Base-by-base conservation (phyloP, 2,113 vertebrate genomes). In the Cygnus buccinator region DNA sequence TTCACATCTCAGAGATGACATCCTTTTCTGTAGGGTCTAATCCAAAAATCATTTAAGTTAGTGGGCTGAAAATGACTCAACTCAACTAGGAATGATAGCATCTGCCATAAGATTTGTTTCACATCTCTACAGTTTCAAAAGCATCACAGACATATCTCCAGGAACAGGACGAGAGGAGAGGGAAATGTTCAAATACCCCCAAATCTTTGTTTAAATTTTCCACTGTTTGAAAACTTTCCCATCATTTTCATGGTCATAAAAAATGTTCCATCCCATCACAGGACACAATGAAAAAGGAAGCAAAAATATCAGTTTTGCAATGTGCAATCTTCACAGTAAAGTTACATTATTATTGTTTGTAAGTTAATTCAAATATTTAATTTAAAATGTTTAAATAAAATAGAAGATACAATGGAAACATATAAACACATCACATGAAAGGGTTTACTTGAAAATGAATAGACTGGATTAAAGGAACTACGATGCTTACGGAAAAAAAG, bases 11-110 rank as follows among this genome's bases (percentile, higher is more conserved):
- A 73, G 58, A 93, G 86, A 92, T 89, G 92, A 92, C 92, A 93
- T 90, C 92, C 85, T 92, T 91, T 95, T 96, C 91, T 95, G 95
- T 65, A 93, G 90, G 86, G 90, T 77, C 92, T 95, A 95, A 96
- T 96, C 94, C 86, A 91, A 97, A 96, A 94, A 26, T 52, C 70
- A 3, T 93, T 96, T 89, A 89, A 95, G 88, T 89, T 82, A 95
- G 85, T 82, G 73, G 80, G 62, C 83, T 90, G 92, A 96, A 96
- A 97, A 94, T 87, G 76, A 93, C 68, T 93, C 92, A 78, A 73
- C 83, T 96, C 80, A 84, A 87, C 77, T 58, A 48, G 5, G 83
- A 96, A 76, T 43, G 94, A 96, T 91, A 92, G 37, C 62, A 93
- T 94, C 88, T 95, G 84, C 88, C 80, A 21, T 66, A 80, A 94